phyloP scores from a whole-genome alignment of 1,140 invertebrate genomes.

The Sipha flava region DNA sequence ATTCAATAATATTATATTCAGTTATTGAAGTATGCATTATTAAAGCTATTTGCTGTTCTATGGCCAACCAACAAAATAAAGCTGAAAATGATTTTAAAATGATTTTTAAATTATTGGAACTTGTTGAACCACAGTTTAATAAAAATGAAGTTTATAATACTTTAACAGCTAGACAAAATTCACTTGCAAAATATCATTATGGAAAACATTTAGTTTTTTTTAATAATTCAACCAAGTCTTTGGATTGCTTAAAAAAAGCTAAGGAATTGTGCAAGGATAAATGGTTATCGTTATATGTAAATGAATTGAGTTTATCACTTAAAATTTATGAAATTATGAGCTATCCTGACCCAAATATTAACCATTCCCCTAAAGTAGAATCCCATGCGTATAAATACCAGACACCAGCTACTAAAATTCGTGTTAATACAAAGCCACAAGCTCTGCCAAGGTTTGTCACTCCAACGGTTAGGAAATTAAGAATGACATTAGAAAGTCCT shows the following conservation, averaged over 20 bases:
- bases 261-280: neutral
- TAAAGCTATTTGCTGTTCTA: slow-evolving; percentile 21
- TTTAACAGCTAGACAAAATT: neutral
- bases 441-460: neutral
- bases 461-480: neutral
- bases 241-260: neutral
- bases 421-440: neutral
- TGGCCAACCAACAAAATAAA: neutral
- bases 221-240: neutral
- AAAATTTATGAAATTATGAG: neutral
- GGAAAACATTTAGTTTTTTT: neutral
- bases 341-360: neutral
- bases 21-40: slow-evolving; percentile 17
- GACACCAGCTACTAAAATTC: neutral
- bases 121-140: neutral
- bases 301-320: slow-evolving; percentile 1
- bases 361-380: neutral
- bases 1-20: neutral
- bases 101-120: neutral
- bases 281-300: neutral
- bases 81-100: neutral
- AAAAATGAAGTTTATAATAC: slow-evolving; percentile 23
- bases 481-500: neutral
- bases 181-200: neutral
- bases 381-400: neutral